Percentiles rank a stretch among this genome's conserved stretches.
Conservation (phyloP, 2,797 vertebrate genomes). For the Chloroceryle inda region DNA sequence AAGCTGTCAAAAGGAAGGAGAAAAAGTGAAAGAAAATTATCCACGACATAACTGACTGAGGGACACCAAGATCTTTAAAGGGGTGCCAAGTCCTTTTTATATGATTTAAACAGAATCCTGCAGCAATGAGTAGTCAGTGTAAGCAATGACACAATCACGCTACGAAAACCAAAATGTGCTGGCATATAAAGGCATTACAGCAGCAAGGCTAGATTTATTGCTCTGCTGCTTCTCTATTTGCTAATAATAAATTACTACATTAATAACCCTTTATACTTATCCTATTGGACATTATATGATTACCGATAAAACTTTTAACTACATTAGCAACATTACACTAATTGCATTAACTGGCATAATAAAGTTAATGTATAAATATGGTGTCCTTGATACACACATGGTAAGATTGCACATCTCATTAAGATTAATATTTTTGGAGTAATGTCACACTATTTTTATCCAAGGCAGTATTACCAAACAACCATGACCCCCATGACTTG, state of each 20-base stretch:
- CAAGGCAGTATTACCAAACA: conserved; percentile 4
- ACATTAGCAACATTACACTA: conserved; percentile 58
- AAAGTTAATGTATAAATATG: conserved; percentile 28
- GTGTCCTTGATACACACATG: conserved; percentile 51
- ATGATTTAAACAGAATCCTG: not conserved
- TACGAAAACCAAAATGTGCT: not conserved
- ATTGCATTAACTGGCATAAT: conserved; percentile 58
- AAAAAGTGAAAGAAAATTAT: conserved; percentile 13
- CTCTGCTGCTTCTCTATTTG: conserved; percentile 16
- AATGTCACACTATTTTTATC: conserved; percentile 22
- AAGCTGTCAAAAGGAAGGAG: not conserved
- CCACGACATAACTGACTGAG: not conserved
- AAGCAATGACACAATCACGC: not conserved
- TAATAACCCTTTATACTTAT: conserved; percentile 57
- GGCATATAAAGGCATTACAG: not conserved
- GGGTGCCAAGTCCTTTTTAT: not conserved
- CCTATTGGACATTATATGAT: conserved; percentile 37
- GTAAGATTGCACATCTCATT: conserved; percentile 29
- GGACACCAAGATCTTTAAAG: not conserved
- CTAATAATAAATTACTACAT: conserved; percentile 42
- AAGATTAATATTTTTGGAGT: conserved; percentile 45
- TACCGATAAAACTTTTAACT: conserved; percentile 61
- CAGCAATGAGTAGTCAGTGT: not conserved
- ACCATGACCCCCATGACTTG: not conserved
- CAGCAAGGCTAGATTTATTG: conserved; percentile 26